Percentiles rank a stretch among this genome's conserved stretches.
These are phyloP conservation scores for Lagenorhynchus albirostris DNA, from an alignment of 2,113 vertebrate genomes.

Conservation along the genomic window DNA sequence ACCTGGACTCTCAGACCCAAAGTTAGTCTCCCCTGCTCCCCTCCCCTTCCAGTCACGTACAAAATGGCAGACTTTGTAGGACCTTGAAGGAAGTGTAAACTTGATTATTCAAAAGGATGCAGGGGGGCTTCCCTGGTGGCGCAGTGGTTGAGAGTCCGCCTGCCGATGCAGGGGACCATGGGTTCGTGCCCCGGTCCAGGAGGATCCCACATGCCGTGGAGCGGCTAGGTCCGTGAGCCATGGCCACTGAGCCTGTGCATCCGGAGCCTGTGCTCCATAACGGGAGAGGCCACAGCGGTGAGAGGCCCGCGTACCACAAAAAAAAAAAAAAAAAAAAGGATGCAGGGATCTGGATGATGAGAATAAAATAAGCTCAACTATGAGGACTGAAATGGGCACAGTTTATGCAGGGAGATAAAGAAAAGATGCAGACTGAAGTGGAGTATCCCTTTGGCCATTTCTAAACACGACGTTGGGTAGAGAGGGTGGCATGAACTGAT, in stretches of 20 bases:
- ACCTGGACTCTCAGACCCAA: neutral
- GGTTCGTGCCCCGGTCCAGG: no score
- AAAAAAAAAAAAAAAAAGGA: neutral
- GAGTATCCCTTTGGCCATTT: neutral
- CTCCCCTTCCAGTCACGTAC: accelerated
- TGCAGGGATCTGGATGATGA: neutral
- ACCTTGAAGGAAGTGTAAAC: neutral
- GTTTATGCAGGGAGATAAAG: neutral
- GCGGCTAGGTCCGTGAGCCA: no score
- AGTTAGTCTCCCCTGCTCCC: neutral
- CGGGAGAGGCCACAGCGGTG: no score
- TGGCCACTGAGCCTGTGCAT: no score
- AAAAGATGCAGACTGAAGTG: neutral
- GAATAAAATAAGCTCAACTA: neutral
- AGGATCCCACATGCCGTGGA: no score
- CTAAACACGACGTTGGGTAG: neutral
- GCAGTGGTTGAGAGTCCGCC: no score
- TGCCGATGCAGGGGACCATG: no score
- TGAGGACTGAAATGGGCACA: neutral
- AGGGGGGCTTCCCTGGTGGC: no score
- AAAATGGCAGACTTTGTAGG: neutral
- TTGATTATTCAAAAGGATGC: neutral
- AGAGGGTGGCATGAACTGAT: neutral
- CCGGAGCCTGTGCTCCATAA: no score
- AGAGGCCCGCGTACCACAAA: no score